phyloP scores from a whole-genome alignment of 1,140 invertebrate species.

The Diprion similis region DNA sequence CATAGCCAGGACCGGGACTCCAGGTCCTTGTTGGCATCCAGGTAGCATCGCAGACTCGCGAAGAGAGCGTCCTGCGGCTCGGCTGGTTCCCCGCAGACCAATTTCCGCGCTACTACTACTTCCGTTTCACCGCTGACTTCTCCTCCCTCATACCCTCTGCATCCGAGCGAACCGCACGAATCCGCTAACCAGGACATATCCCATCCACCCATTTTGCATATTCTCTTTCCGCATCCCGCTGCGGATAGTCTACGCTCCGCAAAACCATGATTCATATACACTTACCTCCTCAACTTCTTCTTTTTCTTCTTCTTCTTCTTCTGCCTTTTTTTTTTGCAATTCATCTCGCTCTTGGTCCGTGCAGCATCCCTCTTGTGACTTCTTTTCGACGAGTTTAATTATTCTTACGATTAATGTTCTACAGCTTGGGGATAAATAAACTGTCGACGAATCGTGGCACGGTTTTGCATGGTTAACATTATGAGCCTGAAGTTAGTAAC shows the following conservation, averaged over 20 bases:
- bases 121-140: neutral
- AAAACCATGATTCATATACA: neutral
- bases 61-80: neutral
- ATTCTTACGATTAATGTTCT: too few species aligned
- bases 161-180: too few species aligned
- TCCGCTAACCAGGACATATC: too few species aligned
- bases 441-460: too few species aligned
- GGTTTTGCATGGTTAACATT: too few species aligned
- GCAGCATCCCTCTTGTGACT: too few species aligned
- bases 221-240: neutral
- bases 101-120: neutral
- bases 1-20: neutral
- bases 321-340: too few species aligned
- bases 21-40: neutral
- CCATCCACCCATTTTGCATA: neutral
- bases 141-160: neutral
- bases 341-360: too few species aligned
- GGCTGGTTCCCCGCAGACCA: constrained; percentile 3
- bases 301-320: neutral
- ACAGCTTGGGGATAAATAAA: too few species aligned
- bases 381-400: too few species aligned
- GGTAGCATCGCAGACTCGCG: neutral
- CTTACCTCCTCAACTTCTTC: neutral
- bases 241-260: neutral
- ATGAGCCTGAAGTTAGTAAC: too few species aligned